These are phyloP conservation scores for Sminthopsis crassicaudata DNA, from an alignment of 2,113 vertebrate genomes.

Conservation along the genomic window DNA sequence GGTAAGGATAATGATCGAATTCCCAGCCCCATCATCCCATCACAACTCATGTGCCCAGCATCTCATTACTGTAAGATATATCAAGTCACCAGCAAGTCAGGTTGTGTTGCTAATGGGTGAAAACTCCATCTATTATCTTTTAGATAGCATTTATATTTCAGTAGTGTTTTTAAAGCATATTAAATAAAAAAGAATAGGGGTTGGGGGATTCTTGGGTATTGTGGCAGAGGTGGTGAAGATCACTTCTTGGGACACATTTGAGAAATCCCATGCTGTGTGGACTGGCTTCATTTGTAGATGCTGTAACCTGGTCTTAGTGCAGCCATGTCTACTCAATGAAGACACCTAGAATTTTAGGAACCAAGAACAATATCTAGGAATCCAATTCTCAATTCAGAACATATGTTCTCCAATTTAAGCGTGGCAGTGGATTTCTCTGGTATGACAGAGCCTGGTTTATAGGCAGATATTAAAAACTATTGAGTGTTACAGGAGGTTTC, in stretches of 20 bases:
- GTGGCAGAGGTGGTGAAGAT: not conserved
- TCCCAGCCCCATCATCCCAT: not conserved
- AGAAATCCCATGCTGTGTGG: not conserved
- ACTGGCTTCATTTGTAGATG: not conserved
- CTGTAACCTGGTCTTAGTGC: not conserved
- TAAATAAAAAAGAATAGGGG: constrained; percentile 29
- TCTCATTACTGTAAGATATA: not conserved
- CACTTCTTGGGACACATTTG: not conserved
- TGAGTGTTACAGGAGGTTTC: not conserved
- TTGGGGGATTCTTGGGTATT: constrained; percentile 1
- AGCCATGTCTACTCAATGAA: constrained; percentile 11
- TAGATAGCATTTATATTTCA: not conserved
- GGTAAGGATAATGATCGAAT: not conserved
- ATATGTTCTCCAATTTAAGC: constrained; percentile 9
- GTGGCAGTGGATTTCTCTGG: constrained; percentile 25
- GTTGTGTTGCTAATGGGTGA: not conserved
- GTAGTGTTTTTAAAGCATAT: not conserved
- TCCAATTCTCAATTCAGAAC: constrained; percentile 27
- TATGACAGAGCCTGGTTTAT: not conserved
- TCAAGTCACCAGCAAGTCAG: not conserved
- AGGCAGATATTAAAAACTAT: not conserved
- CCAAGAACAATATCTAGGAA: not conserved
- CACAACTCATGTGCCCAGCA: not conserved
- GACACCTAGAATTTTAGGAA: constrained; percentile 21
- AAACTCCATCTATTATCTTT: not conserved